Evolutionary conservation across 2,113 vertebrate genomes (phyloP), one percentile per base, ranked within the genome.

Genomic region (Phyllopteryx taeniolatus): DNA sequence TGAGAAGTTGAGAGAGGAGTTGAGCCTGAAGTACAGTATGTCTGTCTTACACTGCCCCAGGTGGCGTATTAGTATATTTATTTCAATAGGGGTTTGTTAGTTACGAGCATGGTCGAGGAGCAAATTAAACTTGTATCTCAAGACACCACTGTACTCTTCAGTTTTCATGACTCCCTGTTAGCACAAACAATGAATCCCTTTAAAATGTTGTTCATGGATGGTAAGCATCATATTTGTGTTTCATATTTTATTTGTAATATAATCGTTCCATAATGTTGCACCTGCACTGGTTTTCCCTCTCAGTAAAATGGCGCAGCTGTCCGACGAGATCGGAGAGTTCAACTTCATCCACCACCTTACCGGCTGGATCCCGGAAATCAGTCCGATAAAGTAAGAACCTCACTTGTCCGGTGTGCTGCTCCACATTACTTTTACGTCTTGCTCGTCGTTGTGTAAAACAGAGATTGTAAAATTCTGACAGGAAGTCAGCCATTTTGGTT

Each of bases 301-400:
- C 68, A 93, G 91, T 74, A 56, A 65, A 8, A 42, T 71, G 59
- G 73, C 71, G n/a, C 83, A 85, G 49, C 72, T 81, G 53, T 90
- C 72, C 69, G 88, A 89, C 75, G 95, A 96, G 68, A 75, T 97
- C 68, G 93, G 92, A 3, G 95, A 96, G 57, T 95, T 98, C 85
- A 95, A 92, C 14, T 89, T 96, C 73, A 83, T 96, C 9, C 95
- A 96, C 8, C 81, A 90, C 8, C 92, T 98, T 71, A 98, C 96
- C 8, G 94, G 96, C 59, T 98, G 96, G 97, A 86, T 96, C 78
- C 95, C 96, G 27, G 96, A 98, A 90, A 77, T 94, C 71, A 91
- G 91, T 82, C 90, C 94, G 51, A 85, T 98, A 44, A 90, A 90
- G 97, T 99, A 94, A 88, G 85, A 33, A 22, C 22, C 20, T 71